Base-by-base conservation (phyloP, 2,113 vertebrate genomes). In the Phylloscopus whistleri region DNA sequence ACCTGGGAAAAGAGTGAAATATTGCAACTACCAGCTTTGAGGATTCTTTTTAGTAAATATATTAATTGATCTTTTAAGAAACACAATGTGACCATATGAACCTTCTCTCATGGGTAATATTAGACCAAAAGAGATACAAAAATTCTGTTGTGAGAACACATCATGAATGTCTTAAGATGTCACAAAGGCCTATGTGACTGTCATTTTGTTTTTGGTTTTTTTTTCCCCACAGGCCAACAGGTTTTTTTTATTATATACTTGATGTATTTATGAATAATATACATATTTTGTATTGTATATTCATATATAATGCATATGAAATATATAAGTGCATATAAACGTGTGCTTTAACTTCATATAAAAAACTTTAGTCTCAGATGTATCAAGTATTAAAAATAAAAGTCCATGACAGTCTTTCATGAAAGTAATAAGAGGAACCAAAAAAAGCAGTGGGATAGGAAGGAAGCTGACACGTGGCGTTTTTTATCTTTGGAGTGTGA, bases 331-430 rank as follows among this genome's bases (percentile, higher is more conserved):
- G 7, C 13, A 44, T 26, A 27, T 5, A 69, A 55, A 62, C 14
- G 2, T 12, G 3, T 41, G 20, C 2, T n/a, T 66, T 43, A 62
- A 23, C 13, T 37, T 74, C 3, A 12, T 16, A 35, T 21, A 18
- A 60, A 24, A 11, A 48, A 2, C 7, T 26, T 14, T 27, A 11
- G 0, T 59, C 16, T 79, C 22, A 72, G 19, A 30, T 31, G 1
- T 16, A 70, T 41, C 19, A 62, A 43, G 3, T 19, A 16, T 33
- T 21, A 11, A 62, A 48, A 64, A 60, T 37, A 49, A 28, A 11
- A 4, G 4, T 39, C 24, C 6, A 27, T 13, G 0, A 8, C 11
- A 46, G 2, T 30, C 15, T 81, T 49, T 64, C 1, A 2, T 20
- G 22, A 72, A 63, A 69, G 41, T 19, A 81, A 41, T 0, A 69